phyloP scores from a whole-genome alignment of 2,797 vertebrate species.

The Gallinago stenura region DNA sequence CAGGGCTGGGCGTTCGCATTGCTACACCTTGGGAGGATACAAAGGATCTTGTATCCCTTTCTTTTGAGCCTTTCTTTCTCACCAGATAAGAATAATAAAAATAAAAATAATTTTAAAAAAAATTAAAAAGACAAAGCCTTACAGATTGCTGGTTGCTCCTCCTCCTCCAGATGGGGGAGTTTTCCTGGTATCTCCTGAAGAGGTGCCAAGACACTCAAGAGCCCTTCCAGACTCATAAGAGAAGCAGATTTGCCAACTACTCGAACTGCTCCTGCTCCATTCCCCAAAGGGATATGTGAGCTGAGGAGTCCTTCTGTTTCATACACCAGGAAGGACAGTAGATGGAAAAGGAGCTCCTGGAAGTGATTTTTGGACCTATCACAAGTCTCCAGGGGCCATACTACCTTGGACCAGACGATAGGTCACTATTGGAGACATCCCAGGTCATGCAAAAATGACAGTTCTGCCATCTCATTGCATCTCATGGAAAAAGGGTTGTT shows the following conservation, averaged over 20 bases:
- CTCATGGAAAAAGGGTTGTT: background rate
- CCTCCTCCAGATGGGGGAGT: no score
- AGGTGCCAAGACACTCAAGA: conserved; percentile 6
- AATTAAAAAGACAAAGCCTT: background rate
- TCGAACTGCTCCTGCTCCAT: background rate
- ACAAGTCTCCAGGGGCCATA: background rate
- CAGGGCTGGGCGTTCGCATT: background rate
- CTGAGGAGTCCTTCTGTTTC: background rate
- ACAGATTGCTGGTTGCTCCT: background rate
- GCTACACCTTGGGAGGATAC: background rate
- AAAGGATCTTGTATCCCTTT: background rate
- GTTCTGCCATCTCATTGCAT: background rate
- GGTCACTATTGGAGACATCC: background rate
- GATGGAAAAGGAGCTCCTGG: background rate
- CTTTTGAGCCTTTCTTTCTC: background rate
- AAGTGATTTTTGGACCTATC: background rate
- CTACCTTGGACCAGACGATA: background rate
- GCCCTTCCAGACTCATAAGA: background rate
- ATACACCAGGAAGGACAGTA: background rate
- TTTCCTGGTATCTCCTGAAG: no score
- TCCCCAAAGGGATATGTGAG: background rate
- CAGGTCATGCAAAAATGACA: background rate
- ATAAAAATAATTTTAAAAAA: background rate
- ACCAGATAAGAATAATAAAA: background rate
- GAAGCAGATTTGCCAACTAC: conserved; percentile 42